Evolutionary conservation across 2,888 invertebrate genomes (phyloP).

Genomic region (Aleiodes testaceus): DNA sequence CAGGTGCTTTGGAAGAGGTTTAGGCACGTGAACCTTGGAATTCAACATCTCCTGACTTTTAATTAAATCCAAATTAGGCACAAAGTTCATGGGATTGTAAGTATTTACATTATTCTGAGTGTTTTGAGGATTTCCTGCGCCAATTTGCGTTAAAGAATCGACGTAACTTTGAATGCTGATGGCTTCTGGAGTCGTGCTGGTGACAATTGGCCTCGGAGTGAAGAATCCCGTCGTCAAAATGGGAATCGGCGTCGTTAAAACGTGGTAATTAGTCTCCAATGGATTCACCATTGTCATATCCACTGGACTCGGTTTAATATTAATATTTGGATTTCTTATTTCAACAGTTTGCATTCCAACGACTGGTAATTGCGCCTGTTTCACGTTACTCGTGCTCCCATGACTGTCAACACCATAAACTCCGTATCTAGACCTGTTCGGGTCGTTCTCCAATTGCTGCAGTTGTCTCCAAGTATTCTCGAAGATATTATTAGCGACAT

Average conservation of each 20-base stretch:
- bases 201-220: constrained; percentile 56
- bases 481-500: constrained; percentile 59
- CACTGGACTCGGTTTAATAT: constrained; percentile 59
- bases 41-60: constrained; percentile 66
- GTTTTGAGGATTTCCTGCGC: too few species aligned
- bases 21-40: constrained; percentile 55
- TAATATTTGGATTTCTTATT: constrained; percentile 67
- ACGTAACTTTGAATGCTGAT: constrained; percentile 60
- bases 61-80: constrained; percentile 65
- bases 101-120: too few species aligned
- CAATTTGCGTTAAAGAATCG: constrained; percentile 62
- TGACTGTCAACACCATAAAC: constrained; percentile 55
- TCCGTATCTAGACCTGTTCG: constrained; percentile 36
- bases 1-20: constrained; percentile 60
- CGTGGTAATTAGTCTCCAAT: constrained; percentile 59
- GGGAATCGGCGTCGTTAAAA: constrained; percentile 69
- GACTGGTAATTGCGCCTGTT: constrained; percentile 64
- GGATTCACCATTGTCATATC: constrained; percentile 58
- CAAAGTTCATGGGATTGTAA: constrained; percentile 69
- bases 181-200: constrained; percentile 51
- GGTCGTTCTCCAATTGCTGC: constrained; percentile 60
- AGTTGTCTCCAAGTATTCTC: constrained; percentile 61
- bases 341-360: constrained; percentile 66
- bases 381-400: constrained; percentile 58
- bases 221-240: constrained; percentile 63